Evolutionary conservation across 2,113 vertebrate species (phyloP).

Genomic region (Casuarius casuarius): DNA sequence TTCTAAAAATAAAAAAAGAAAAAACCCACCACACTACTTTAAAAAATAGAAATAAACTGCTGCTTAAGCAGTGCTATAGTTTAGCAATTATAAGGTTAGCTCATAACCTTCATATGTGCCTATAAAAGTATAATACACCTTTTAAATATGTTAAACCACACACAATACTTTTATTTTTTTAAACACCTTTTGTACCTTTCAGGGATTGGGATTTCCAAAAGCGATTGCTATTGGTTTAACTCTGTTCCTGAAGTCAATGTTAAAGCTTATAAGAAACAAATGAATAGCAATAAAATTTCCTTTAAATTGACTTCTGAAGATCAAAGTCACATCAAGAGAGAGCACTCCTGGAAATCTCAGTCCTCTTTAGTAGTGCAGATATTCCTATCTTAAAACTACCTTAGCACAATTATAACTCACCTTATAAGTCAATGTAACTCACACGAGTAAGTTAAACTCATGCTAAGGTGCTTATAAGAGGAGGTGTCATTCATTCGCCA

Average conservation of each 20-base stretch:
- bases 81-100: conserved; percentile 36
- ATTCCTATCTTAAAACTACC: neutral
- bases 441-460: neutral
- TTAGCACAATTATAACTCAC: neutral
- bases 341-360: conserved; percentile 20
- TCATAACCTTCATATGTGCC: conserved; percentile 61
- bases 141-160: conserved; percentile 60
- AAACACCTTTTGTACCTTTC: neutral
- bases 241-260: neutral
- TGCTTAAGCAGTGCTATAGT: conserved; percentile 51
- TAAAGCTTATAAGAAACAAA: neutral
- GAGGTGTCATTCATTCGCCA: conserved; percentile 8
- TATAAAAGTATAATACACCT: conserved; percentile 51
- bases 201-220: conserved; percentile 20
- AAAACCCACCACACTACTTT: conserved; percentile 49
- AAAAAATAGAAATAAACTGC: conserved; percentile 52
- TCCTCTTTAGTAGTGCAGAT: conserved; percentile 10
- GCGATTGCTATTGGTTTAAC: neutral
- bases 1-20: neutral
- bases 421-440: neutral
- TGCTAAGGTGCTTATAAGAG: conserved; percentile 30
- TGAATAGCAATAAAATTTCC: neutral
- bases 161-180: neutral
- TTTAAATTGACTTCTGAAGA: neutral
- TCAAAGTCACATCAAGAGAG: neutral